Base-by-base conservation (phyloP, 2,888 invertebrate species). In the Hyalella azteca region DNA sequence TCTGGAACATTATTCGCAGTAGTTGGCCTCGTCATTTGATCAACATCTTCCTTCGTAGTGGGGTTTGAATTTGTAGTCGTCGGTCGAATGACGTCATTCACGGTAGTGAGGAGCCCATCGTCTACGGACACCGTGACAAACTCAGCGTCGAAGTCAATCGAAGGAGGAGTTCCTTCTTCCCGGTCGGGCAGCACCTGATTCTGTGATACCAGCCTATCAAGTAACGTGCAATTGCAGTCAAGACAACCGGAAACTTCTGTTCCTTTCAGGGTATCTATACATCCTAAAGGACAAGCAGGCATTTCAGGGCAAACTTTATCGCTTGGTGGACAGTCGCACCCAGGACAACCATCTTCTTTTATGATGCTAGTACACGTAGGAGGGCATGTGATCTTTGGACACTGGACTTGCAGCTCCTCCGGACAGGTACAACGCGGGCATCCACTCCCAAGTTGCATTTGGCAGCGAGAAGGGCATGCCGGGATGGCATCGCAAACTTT, bases 361-460 rank as follows among this genome's bases (percentile, higher is more conserved):
- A 29, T 29, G 26, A 78, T 79, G 49, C 40, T 60, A 2, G 59
- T 76, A 22, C 81, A 82, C 0, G 76, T 75, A 4, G 78, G 50
- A 3, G 77, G 81, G 41, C 81, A 82, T 36, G 75, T 50, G 40
- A 80, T 36, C 36, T 59, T 49, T 15, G 80, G 81, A 32, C 81
- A 82, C 5, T 48, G 73, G 0, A 32, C 54, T 3, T 60, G 50
- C 0, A 41, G 40, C 19, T 73, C 48, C 15, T 73, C 59, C 3
- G 26, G 40, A 36, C 81, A 82, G n/a, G 73, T 76, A 77, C 81
- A 82, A 2, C 76, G 75, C 2, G 81, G 81, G 32, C 81, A 82
- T 0, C 81, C 81, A 26, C 59, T 50, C 36, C n/a, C 73, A 15
- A 75, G 78, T 50, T 78, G 26, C 13, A 78, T 59, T 78, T 82